phyloP scores from a whole-genome alignment of 2,888 invertebrate species.

The Parnassius orleans region DNA sequence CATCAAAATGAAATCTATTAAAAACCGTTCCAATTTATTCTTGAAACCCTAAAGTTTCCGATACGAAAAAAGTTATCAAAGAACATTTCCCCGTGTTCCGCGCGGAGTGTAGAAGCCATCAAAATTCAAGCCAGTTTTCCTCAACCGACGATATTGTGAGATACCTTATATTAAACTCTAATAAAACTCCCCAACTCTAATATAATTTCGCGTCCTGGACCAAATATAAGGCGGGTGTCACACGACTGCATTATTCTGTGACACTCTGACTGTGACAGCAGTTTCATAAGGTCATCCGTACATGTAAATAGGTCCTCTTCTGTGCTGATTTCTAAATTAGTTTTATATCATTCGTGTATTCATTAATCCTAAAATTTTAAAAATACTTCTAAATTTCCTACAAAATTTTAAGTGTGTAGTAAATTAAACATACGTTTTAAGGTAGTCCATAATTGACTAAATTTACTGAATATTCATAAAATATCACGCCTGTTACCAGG shows the following conservation, averaged over 20 bases:
- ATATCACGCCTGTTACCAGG: too few species aligned
- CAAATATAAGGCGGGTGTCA: constrained; percentile 39
- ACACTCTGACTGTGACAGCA: not conserved
- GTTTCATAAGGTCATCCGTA: too few species aligned
- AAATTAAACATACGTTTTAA: too few species aligned
- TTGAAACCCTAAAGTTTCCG: constrained; percentile 39
- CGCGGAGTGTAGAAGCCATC: constrained; percentile 49
- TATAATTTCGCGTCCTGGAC: constrained; percentile 59
- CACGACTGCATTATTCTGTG: not conserved
- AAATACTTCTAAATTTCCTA: too few species aligned
- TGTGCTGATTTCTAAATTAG: too few species aligned
- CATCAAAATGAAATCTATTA: constrained; percentile 14
- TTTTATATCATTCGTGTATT: too few species aligned
- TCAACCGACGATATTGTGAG: constrained; percentile 54
- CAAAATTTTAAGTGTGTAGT: too few species aligned
- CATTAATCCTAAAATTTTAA: too few species aligned
- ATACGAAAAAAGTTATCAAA: constrained; percentile 47
- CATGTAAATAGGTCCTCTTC: too few species aligned
- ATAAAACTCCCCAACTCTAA: constrained; percentile 66
- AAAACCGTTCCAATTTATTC: constrained; percentile 35
- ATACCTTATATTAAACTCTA: constrained; percentile 72
- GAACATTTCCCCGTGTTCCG: constrained; percentile 41
- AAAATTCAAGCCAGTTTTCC: constrained; percentile 54
- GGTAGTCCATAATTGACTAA: too few species aligned
- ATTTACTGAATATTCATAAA: too few species aligned